Base-by-base conservation (phyloP, 1,140 invertebrate genomes). In the Drosophila parabipectinata region DNA sequence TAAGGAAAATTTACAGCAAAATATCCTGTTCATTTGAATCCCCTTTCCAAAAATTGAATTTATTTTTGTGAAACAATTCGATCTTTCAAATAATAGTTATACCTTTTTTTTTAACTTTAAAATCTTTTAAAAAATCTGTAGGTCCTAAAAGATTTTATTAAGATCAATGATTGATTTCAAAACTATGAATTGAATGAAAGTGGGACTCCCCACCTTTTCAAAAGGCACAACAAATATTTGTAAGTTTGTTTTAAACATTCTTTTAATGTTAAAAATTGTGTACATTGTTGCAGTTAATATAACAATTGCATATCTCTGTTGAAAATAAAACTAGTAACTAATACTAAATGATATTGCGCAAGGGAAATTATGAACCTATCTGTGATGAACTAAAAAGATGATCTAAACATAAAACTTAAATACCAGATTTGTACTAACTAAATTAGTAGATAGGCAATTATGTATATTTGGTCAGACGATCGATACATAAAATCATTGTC, bases 401-500 rank as follows among this genome's bases (percentile, higher is more conserved):
- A 48, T 15, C 37, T 58, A 66, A 68, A 55, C 15, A 44, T 56
- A 59, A 4, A 45, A 62, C 73, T 87, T 85, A 87, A 45, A 64
- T 82, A 64, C 30, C 57, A 67, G 66, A 87, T 87, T 85, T 85
- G 81, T 87, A 85, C 81, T 85, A 85, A 85, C 82, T 85, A 85
- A 78, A 85, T 85, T 87, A 85, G 82, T 87, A 74, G 50, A 32
- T 85, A 87, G 67, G 61, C 62, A 74, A 75, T 21, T 21, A 21
- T 18, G 18, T 78, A 78, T 67, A 61, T 63, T 82, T 85, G 63
- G 80, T 67, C 59, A 56, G 47, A 48, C 61, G 76, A 66, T 39
- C 55, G 57, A 18, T 37, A 10, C 3, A n/a, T 69, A 62, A 55
- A 68, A 64, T 74, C 61, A 68, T 69, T 61, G 54, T 73, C 53